These are phyloP conservation scores for Passer montanus DNA, from an alignment of 2,113 vertebrate genomes.

Conservation along the genomic window DNA sequence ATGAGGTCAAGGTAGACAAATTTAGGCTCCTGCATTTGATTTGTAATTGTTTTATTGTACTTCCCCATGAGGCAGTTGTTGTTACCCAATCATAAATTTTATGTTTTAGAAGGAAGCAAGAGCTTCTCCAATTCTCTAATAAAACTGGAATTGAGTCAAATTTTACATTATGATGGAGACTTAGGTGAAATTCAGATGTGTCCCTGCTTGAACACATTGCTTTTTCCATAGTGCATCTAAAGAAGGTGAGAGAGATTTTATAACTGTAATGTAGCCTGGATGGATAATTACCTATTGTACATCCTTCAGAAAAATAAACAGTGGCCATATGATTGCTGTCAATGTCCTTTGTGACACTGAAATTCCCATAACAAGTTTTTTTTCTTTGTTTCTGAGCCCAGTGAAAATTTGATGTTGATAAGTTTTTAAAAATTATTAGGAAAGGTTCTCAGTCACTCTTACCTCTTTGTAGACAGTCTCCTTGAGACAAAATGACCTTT, in stretches of 20 bases:
- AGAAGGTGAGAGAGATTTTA: neutral
- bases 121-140: neutral
- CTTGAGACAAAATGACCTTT: slow-evolving; percentile 61
- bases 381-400: neutral
- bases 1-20: neutral
- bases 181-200: neutral
- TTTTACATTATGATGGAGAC: neutral
- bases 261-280: neutral
- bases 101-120: neutral
- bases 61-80: neutral
- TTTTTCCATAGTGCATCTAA: neutral
- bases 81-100: neutral
- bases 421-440: neutral
- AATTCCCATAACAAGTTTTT: neutral
- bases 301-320: neutral
- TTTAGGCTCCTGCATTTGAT: neutral
- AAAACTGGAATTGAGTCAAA: neutral
- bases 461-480: neutral
- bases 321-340: neutral
- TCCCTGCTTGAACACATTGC: neutral
- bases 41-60: neutral
- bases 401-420: neutral
- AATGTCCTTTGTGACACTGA: neutral
- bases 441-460: neutral
- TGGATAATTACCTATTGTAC: neutral